phyloP scores from a whole-genome alignment of 2,888 invertebrate species.

The Icerya purchasi region DNA sequence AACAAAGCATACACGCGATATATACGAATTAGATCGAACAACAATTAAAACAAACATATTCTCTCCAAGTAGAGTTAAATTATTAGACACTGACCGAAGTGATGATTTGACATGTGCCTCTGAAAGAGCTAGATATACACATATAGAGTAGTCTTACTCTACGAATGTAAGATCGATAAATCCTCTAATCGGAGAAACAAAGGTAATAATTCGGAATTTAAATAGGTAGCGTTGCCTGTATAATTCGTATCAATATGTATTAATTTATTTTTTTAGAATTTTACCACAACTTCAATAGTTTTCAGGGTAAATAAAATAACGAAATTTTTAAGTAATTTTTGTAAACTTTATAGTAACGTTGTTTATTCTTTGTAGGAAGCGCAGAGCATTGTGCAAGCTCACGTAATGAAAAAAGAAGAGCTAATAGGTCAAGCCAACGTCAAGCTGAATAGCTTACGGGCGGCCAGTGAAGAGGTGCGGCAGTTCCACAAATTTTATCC shows the following conservation, averaged over 20 bases:
- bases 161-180: too few relatives aligned
- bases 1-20: too few relatives aligned
- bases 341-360: background rate
- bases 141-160: too few relatives aligned
- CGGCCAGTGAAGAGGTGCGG: slow-evolving; percentile 1
- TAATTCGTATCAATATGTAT: background rate
- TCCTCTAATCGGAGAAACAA: too few relatives aligned
- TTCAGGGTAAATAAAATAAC: background rate
- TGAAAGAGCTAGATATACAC: too few relatives aligned
- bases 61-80: too few relatives aligned
- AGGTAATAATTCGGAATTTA: too few relatives aligned
- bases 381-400: background rate
- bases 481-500: slow-evolving; percentile 12
- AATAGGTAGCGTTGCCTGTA: background rate
- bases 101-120: too few relatives aligned
- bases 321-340: background rate
- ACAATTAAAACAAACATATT: too few relatives aligned
- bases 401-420: background rate
- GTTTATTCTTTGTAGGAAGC: slow-evolving; percentile 3
- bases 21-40: too few relatives aligned
- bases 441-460: background rate
- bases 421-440: background rate
- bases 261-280: background rate
- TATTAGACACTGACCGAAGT: too few relatives aligned
- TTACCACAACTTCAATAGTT: background rate